A percentile compares a stretch with the other conserved stretches of the same genome.
phyloP scores from a whole-genome alignment of 2,797 vertebrate genomes.

The Karalla daura region DNA sequence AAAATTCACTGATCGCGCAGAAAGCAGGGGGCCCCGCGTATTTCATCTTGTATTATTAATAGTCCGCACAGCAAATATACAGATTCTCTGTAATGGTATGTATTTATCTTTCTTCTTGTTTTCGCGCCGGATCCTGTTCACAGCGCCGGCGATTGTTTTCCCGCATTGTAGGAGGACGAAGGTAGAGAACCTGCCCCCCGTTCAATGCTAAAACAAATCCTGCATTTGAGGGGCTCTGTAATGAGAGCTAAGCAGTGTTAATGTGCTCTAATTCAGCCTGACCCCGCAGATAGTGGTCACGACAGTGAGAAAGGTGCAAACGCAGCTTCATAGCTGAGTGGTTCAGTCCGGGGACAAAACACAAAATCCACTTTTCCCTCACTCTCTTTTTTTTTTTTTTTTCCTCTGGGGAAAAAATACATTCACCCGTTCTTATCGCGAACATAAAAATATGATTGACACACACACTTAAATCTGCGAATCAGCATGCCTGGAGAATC shows the following conservation, averaged over 20 bases:
- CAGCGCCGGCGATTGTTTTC: constrained; percentile 2
- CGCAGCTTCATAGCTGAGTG: not conserved
- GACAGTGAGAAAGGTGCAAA: not conserved
- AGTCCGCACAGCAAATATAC: not conserved
- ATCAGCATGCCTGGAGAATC: constrained; percentile 68
- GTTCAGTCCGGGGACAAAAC: not conserved
- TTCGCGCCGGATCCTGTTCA: not conserved
- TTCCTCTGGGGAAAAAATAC: constrained; percentile 16
- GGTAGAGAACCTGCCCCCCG: not conserved
- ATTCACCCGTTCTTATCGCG: too few species aligned
- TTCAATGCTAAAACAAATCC: not conserved
- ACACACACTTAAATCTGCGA: constrained; percentile 91
- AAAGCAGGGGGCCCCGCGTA: not conserved
- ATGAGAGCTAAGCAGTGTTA: not conserved
- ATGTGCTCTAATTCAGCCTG: constrained; percentile 13
- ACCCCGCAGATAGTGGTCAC: not conserved
- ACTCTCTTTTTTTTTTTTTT: constrained; percentile 15
- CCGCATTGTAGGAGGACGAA: not conserved
- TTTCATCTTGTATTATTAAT: constrained; percentile 17
- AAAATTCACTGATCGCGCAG: constrained; percentile 9
- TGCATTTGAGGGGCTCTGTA: not conserved
- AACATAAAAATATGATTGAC: constrained; percentile 94
- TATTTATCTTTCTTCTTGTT: constrained; percentile 1
- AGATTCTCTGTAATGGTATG: not conserved
- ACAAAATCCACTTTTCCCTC: constrained; percentile 2